A percentile compares a stretch with the other conserved stretches of the same genome.
Evolutionary conservation across 1,140 invertebrate species (phyloP).

Genomic region (Psix sp.): DNA sequence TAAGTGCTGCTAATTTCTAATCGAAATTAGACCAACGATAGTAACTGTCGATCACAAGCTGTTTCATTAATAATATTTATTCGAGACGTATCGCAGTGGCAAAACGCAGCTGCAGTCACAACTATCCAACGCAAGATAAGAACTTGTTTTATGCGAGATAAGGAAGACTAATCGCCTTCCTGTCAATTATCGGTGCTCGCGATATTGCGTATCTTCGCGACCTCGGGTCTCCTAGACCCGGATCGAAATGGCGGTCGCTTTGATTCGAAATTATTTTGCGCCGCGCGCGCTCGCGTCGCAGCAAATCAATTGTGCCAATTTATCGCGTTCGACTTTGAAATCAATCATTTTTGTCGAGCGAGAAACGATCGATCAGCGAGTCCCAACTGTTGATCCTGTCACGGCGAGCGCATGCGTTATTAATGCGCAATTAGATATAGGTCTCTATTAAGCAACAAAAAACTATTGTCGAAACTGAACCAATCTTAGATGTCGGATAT

Average conservation of each 20-base stretch:
- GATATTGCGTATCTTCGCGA: constrained; percentile 56
- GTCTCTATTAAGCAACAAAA: too few relatives aligned
- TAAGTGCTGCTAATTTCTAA: constrained; percentile 16
- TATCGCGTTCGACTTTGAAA: constrained; percentile 60
- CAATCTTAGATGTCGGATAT: too few relatives aligned
- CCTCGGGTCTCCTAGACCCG: constrained; percentile 61
- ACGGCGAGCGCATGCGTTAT: constrained; percentile 21
- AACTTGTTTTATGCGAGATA: constrained; percentile 59
- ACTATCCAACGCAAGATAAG: constrained; percentile 53
- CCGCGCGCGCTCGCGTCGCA: constrained; percentile 38
- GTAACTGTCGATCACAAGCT: constrained; percentile 47
- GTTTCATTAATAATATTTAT: constrained; percentile 60
- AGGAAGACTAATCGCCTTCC: constrained; percentile 61
- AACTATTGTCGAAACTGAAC: too few relatives aligned
- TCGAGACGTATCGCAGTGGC: constrained; percentile 39
- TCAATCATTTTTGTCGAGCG: constrained; percentile 46
- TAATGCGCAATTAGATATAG: constrained; percentile 53
- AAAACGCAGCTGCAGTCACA: constrained; percentile 58
- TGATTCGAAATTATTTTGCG: constrained; percentile 55
- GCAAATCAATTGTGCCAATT: constrained; percentile 60
- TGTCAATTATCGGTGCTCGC: constrained; percentile 61
- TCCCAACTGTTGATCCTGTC: constrained; percentile 38
- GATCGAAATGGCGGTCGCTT: constrained; percentile 59
- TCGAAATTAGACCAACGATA: constrained; percentile 45
- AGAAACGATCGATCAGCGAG: constrained; percentile 54